Conservation (phyloP, 2,888 invertebrate species). For the Empis livida region DNA sequence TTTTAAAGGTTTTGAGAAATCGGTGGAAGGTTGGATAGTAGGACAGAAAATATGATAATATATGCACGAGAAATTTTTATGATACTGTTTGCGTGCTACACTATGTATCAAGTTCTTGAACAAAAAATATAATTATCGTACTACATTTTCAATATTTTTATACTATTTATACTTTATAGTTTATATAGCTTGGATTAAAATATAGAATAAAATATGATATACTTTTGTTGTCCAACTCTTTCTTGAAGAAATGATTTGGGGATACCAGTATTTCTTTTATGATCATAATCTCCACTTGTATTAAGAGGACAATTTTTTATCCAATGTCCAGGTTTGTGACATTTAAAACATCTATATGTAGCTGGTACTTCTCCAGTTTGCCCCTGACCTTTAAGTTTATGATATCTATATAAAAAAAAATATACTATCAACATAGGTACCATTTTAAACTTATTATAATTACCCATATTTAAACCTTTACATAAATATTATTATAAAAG, state of each 20-base stretch:
- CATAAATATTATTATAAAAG: neutral
- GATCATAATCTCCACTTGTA: conserved; percentile 44
- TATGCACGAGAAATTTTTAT: too few species aligned
- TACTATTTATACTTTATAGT: too few species aligned
- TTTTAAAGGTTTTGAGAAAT: too few species aligned
- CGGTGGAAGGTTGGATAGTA: too few species aligned
- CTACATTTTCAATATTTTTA: too few species aligned
- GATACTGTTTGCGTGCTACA: too few species aligned
- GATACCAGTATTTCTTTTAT: conserved; percentile 93
- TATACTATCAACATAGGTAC: neutral
- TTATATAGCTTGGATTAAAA: conserved; percentile 3
- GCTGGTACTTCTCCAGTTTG: conserved; percentile 82
- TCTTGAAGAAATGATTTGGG: conserved; percentile 86
- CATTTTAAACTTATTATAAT: conserved; percentile 4
- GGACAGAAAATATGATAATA: too few species aligned
- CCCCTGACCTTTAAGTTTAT: conserved; percentile 75
- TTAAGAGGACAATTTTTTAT: conserved; percentile 83
- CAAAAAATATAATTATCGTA: too few species aligned
- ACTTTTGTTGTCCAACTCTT: conserved; percentile 28
- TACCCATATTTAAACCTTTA: conserved; percentile 3
- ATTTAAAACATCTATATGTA: conserved; percentile 90
- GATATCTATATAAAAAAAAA: conserved; percentile 53
- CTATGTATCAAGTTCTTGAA: too few species aligned
- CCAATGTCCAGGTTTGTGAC: conserved; percentile 93
- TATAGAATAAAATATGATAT: too few species aligned